Base-by-base conservation (phyloP, 2,797 vertebrate genomes). In the Semotilus atromaculatus region DNA sequence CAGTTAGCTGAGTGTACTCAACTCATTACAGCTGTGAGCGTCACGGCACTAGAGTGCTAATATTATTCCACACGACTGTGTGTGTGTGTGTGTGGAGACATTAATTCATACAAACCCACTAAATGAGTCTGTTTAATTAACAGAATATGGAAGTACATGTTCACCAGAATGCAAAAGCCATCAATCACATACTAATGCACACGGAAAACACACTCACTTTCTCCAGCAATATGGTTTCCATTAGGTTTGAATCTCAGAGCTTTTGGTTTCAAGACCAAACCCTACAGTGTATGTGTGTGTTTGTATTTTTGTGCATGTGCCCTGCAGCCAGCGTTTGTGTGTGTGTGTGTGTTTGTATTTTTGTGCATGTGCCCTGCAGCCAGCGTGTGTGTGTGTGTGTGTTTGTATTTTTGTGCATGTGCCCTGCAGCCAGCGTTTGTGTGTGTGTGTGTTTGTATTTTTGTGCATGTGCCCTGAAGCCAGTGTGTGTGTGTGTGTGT, bases 1-100 rank as follows among this genome's bases (percentile, higher is more conserved):
- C 93, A 94, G 94, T 94, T 94, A 95, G 93, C 90, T 90, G 89
- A 94, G 93, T 94, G 92, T 93, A 94, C 90, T 91, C 92, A 90
- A 92, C 94, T 93, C 93, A 95, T 95, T 94, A 93, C 92, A 81
- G 86, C 92, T 91, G 92, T 93, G 92, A 94, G 91, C 88, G 86
- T 91, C 83, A 90, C 84, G 87, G 90, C 68, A 85, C 87, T 85
- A 90, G 87, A 90, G 86, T 83, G 80, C 86, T 86, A 81, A 85
- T 85, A 75, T 85, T 70, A 81, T 71, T 79, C 78, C 78, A 73
- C 66, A 72, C 29, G 2, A 66, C 43, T 68, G 23, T 36, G 23
- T 81, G 21, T 34, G 71, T 90, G 26, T 78, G 72, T 90, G 89
- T 88, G 80, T 70, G 77, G 74, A 48, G 72, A 26, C 83, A 45